These are phyloP conservation scores for Oscheius sp. DNA, from an alignment of 1,140 invertebrate species.

Conservation along the genomic window DNA sequence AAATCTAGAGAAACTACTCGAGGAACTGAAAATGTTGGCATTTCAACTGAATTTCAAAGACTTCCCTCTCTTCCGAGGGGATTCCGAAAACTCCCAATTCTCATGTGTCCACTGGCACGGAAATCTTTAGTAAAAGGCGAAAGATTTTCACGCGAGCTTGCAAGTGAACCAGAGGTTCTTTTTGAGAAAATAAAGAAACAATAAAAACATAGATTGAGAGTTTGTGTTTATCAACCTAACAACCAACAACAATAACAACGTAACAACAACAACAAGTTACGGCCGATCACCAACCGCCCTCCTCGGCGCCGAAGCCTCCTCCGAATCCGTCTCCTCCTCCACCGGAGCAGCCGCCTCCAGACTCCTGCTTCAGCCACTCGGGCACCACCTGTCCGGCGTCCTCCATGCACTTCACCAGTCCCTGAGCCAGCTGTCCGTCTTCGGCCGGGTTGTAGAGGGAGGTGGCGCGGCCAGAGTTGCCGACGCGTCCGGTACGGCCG, in stretches of 20 bases:
- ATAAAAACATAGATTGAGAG: no score
- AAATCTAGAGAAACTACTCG: no score
- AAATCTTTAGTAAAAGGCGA: slow-evolving; percentile 37
- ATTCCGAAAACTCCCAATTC: no score
- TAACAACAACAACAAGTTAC: no score
- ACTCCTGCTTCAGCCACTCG: background rate
- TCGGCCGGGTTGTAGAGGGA: background rate
- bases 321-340: background rate
- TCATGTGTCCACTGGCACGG: no score
- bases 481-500: slow-evolving; percentile 28
- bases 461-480: slow-evolving; percentile 5
- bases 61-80: no score
- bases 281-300: background rate
- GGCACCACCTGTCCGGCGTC: slow-evolving; percentile 12
- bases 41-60: no score
- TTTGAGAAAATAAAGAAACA: no score
- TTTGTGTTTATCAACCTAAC: no score
- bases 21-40: no score
- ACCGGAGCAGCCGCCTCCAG: background rate
- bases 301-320: background rate
- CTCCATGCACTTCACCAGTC: background rate
- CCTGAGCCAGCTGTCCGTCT: background rate
- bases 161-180: no score
- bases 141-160: slow-evolving; percentile 32
- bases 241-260: background rate